A percentile compares a stretch with the other conserved stretches of the same genome.
Evolutionary conservation across 1,140 invertebrate species (phyloP).

Genomic region (Psilanteris sp.): DNA sequence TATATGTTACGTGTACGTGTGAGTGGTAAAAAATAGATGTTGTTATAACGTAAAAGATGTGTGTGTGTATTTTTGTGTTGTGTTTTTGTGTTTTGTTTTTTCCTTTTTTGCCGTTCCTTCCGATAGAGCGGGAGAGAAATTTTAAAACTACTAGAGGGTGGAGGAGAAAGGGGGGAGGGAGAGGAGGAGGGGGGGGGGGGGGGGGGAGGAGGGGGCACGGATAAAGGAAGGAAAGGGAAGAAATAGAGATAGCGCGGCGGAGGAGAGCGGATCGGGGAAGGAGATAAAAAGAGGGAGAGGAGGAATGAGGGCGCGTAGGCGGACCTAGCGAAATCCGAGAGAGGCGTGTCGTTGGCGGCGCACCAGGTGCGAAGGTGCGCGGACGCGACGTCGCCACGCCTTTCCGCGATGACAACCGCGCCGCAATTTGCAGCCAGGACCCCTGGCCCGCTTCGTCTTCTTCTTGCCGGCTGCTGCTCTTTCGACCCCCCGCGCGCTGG

Average conservation of each 20-base stretch:
- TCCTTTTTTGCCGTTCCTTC: too few species aligned
- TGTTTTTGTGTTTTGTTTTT: too few species aligned
- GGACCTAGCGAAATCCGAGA: conserved; percentile 72
- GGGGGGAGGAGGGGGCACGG: conserved; percentile 4
- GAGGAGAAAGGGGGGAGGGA: too few species aligned
- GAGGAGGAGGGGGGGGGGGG: conserved; percentile 1
- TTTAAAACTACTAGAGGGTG: too few species aligned
- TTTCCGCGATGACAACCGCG: conserved; percentile 66
- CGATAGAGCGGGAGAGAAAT: too few species aligned
- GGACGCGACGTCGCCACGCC: conserved; percentile 76
- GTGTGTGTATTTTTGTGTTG: too few species aligned
- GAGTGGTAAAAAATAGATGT: too few species aligned
- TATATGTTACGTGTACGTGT: too few species aligned
- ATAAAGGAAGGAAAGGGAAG: conserved; percentile 44
- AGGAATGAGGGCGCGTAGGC: conserved; percentile 72
- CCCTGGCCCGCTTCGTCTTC: conserved; percentile 28
- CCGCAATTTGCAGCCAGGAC: conserved; percentile 55
- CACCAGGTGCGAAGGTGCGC: conserved; percentile 79
- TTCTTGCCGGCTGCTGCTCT: conserved; percentile 46
- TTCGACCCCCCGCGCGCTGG: conserved; percentile 48
- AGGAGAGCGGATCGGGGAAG: neutral
- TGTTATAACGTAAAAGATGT: too few species aligned
- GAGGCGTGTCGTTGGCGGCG: conserved; percentile 77
- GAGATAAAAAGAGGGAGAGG: conserved; percentile 20
- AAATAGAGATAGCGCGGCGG: conserved; percentile 36